Base-by-base conservation (phyloP, 2,888 invertebrate species). In the Trilocha varians region DNA sequence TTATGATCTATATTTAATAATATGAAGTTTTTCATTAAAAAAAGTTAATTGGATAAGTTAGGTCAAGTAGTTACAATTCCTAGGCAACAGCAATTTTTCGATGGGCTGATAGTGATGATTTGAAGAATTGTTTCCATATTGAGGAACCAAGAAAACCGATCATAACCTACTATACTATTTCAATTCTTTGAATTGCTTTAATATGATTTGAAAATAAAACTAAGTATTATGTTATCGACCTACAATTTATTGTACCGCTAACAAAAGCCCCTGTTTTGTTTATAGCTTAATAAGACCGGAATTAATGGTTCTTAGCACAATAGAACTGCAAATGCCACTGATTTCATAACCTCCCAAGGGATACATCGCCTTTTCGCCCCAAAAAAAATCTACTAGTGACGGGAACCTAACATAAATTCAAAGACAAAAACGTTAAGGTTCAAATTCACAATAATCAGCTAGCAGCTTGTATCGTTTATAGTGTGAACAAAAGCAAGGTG, bases 261-360 rank as follows among this genome's bases (percentile, higher is more conserved):
- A 71, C 71, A 73, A 74, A 70, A 72, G 68, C 62, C 55, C 43
- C 57, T 67, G 75, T 78, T 78, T 82, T 82, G 79, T 82, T 78
- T 79, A 74, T 79, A 72, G 74, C 74, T 78, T 83, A 83, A 73
- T 82, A 84, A 83, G 79, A 70, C 78, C 67, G 78, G 70, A 84
- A 82, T 85, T 85, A 85, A 85, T 85, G 85, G 84, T 78, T 84
- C 83, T 68, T 78, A 74, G 69, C 82, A 85, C 82, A 85, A 85
- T 85, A 85, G 89, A 82, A 75, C 79, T 88, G 87, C 88, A 90
- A 90, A 89, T 90, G 89, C 89, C 89, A 90, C 85, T 88, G 89
- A 88, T 87, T 89, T 87, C 85, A 84, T 87, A 83, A 80, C 82
- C 83, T 84, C 87, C 82, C 88, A 70, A 64, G 78, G 87, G 88